phyloP scores from a whole-genome alignment of 2,888 invertebrate species.

The Exocentrus adspersus region DNA sequence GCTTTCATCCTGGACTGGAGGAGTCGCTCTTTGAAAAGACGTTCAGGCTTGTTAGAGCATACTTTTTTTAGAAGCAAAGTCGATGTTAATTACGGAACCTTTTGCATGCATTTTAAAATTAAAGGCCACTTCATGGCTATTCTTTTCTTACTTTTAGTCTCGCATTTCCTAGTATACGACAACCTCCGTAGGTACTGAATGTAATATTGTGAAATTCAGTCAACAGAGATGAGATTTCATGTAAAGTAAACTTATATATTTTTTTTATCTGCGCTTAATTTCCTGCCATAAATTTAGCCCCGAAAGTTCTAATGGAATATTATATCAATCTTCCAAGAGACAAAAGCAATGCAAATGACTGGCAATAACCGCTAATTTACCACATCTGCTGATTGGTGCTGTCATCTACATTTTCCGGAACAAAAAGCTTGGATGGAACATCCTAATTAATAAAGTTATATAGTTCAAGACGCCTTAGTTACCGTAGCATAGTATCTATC shows the following conservation, averaged over 20 bases:
- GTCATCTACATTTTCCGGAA: not conserved
- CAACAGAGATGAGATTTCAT: too few species aligned
- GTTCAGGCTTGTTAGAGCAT: not conserved
- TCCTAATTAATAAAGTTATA: not conserved
- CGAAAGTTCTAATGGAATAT: too few species aligned
- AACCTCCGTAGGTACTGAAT: too few species aligned
- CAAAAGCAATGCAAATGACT: not conserved
- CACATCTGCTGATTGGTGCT: not conserved
- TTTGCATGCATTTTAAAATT: constrained; percentile 3
- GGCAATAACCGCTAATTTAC: not conserved
- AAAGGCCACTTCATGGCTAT: not conserved
- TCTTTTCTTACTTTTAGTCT: not conserved
- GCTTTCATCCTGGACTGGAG: not conserved
- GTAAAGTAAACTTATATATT: too few species aligned
- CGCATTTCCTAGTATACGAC: not conserved
- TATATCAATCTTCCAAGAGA: too few species aligned
- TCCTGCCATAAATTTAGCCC: not conserved
- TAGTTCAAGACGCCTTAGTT: not conserved
- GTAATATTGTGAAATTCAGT: too few species aligned
- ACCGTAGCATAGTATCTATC: too few species aligned
- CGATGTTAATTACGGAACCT: constrained; percentile 4
- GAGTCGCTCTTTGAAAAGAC: constrained; percentile 1
- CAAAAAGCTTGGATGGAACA: not conserved
- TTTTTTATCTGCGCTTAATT: not conserved
- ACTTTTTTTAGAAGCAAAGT: not conserved